Evolutionary conservation across 2,888 invertebrate species (phyloP).

Genomic region (Eupithecia dodoneata): DNA sequence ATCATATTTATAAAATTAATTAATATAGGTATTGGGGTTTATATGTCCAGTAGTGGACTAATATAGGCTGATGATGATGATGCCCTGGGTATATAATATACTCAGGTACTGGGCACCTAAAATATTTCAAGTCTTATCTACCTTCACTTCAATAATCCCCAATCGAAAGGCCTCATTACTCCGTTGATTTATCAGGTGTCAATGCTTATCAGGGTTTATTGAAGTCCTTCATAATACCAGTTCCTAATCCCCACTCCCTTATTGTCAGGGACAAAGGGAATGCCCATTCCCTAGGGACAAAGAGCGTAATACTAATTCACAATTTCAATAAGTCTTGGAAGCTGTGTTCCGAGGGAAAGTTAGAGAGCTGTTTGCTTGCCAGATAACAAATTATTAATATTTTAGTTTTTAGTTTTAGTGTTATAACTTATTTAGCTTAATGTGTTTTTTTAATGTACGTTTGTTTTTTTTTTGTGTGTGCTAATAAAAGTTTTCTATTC

Average conservation of each 20-base stretch:
- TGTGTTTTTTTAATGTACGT: too few relatives aligned
- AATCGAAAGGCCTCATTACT: neutral
- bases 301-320: slow-evolving; percentile 24
- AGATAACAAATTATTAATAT: too few relatives aligned
- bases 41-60: too few relatives aligned
- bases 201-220: neutral
- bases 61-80: too few relatives aligned
- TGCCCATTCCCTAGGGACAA: slow-evolving; percentile 36
- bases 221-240: neutral
- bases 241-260: neutral
- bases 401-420: too few relatives aligned
- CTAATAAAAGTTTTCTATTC: too few relatives aligned
- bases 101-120: neutral
- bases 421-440: too few relatives aligned
- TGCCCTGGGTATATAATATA: too few relatives aligned
- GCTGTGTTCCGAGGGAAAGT: neutral
- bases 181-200: neutral
- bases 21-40: too few relatives aligned
- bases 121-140: neutral
- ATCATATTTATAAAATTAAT: too few relatives aligned
- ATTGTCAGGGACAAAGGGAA: slow-evolving; percentile 10
- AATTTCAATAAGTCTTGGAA: slow-evolving; percentile 30
- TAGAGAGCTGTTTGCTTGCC: neutral
- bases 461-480: too few relatives aligned
- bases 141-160: neutral